Conservation (phyloP, 2,797 vertebrate genomes). For the Petrocephalus sullivani region DNA sequence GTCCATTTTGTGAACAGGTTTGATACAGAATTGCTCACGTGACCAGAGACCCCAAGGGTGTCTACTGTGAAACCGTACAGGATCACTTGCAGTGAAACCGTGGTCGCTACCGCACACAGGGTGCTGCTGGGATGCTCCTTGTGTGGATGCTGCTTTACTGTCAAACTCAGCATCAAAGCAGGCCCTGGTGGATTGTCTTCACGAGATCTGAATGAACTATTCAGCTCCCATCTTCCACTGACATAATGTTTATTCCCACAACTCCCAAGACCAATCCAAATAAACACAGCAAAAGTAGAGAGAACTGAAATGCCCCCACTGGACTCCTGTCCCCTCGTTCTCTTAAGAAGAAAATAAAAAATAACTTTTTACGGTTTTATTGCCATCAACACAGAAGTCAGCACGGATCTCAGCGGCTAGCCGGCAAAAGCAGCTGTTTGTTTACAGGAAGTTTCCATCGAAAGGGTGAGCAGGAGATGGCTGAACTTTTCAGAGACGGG, state of each 20-base stretch:
- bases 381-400: neutral
- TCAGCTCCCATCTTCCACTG: neutral
- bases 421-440: neutral
- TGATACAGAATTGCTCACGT: neutral
- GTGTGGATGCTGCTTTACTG: neutral
- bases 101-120: neutral
- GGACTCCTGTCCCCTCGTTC: neutral
- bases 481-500: neutral
- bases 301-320: neutral
- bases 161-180: neutral
- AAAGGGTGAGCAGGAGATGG: neutral
- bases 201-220: neutral
- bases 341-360: conserved; percentile 5
- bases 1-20: neutral
- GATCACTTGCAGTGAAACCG: neutral
- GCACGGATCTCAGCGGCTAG: neutral
- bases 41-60: neutral
- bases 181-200: neutral
- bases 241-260: neutral
- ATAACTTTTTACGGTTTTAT: neutral
- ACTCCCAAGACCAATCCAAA: neutral
- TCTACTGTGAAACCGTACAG: neutral
- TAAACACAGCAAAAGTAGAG: neutral
- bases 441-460: conserved; percentile 27
- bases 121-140: neutral